Evolutionary conservation across 92 coral and sea anemone species (phyloP).

Genomic region (Muricea muricata): DNA sequence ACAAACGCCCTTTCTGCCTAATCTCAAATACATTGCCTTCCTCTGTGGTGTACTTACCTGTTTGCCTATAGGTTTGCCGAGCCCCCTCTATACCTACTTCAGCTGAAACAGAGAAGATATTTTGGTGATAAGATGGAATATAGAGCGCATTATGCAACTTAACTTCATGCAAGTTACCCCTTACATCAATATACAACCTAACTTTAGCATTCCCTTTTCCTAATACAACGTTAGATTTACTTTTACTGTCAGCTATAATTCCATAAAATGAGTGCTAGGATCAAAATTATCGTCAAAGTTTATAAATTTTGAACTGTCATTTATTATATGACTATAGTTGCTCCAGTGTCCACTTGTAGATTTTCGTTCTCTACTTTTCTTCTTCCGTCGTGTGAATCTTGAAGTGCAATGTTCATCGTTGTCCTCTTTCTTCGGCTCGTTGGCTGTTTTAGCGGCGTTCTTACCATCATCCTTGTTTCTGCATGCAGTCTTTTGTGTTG

Average conservation of each 20-base stretch:
- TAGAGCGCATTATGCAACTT: slow-evolving; percentile 46
- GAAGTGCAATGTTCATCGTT: background rate
- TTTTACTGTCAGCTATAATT: slow-evolving; percentile 60
- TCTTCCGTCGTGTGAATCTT: background rate
- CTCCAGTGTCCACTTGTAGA: slow-evolving; percentile 44
- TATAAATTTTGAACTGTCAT: slow-evolving; percentile 43
- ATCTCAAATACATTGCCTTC: slow-evolving; percentile 42
- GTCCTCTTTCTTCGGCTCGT: background rate
- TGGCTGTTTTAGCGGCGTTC: slow-evolving; percentile 19
- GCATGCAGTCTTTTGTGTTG: slow-evolving; percentile 35
- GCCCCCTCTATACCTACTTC: slow-evolving; percentile 39
- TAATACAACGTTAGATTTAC: slow-evolving; percentile 50
- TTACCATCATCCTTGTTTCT: background rate
- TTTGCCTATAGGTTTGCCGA: slow-evolving; percentile 15
- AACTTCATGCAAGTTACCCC: slow-evolving; percentile 40
- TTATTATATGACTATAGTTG: slow-evolving; percentile 50
- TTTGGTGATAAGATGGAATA: slow-evolving; percentile 59
- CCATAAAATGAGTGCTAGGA: slow-evolving; percentile 44
- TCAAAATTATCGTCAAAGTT: slow-evolving; percentile 46
- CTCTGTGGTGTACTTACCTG: background rate
- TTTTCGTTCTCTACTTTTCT: background rate
- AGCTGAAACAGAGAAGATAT: slow-evolving; percentile 58
- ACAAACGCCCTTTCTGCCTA: slow-evolving; percentile 32
- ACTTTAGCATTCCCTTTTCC: slow-evolving; percentile 46
- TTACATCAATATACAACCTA: slow-evolving; percentile 30